Base-by-base conservation (phyloP, 2,797 vertebrate species). In the Acridotheres tristis region DNA sequence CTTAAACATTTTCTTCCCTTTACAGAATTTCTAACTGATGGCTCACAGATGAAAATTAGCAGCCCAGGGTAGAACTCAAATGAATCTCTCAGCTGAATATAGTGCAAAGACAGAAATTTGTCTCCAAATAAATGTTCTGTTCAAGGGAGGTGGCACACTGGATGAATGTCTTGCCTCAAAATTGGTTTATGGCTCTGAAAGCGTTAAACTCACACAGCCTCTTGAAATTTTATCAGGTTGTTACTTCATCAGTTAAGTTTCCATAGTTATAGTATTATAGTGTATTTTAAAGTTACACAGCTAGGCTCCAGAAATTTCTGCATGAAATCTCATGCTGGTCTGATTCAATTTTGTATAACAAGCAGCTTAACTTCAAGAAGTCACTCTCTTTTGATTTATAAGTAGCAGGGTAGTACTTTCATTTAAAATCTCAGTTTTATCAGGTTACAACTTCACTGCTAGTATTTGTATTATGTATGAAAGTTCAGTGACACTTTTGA, bases 371-470 rank as follows among this genome's bases (percentile, higher is more conserved):
- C 76, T 91, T 91, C 68, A 73, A 89, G 79, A 82, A 89, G 75
- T 85, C 40, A 50, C 57, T 77, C 9, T 69, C 75, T 61, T 90
- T 88, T 89, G 75, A 77, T 77, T 92, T 85, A 9, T 85, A 87
- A 94, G 82, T 90, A 94, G 78, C 89, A 71, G 68, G 61, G 68
- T 73, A 91, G 82, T 77, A 85, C 69, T 94, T 92, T 78, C 32
- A 83, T 93, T 91, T 93, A 72, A 85, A 92, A 90, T 78, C 79
- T 83, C 71, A 17, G 30, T 87, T 92, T 95, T 93, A 79, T 90
- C 68, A 76, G 53, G 71, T 85, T 77, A 45, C 82, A 89, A 40
- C 68, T 93, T 82, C 55, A 40, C 65, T 85, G 87, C 57, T 85
- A 42, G 34, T 79, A 82, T 93, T 89, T 93, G 69, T 94, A 63